Evolutionary conservation across 2,797 vertebrate species (phyloP).

Genomic region (Otolemur crassicaudatus): DNA sequence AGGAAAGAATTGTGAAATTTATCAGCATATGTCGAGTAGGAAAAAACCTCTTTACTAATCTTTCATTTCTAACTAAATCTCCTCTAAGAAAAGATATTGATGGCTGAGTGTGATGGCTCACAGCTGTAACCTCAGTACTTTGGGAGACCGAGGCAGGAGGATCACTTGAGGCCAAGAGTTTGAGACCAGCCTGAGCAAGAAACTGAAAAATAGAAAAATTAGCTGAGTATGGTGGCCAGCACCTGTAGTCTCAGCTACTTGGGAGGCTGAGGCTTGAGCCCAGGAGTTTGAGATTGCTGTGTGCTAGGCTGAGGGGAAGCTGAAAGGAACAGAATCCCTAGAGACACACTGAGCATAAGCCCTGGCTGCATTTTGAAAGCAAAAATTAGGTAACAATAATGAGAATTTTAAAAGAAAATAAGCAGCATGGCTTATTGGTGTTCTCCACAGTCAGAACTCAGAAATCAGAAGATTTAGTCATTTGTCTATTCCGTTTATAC

Average conservation of each 20-base stretch:
- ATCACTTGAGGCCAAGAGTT: background rate
- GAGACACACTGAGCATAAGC: background rate
- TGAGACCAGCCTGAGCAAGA: background rate
- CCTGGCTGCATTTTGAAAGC: background rate
- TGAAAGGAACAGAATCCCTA: background rate
- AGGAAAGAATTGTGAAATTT: slow-evolving; percentile 36
- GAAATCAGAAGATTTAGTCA: slow-evolving; percentile 79
- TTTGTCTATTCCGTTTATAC: slow-evolving; percentile 80
- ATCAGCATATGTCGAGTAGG: background rate
- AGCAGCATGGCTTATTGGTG: slow-evolving; percentile 64
- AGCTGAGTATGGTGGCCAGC: accelerated
- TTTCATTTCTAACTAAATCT: slow-evolving; percentile 38
- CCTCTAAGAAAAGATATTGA: background rate
- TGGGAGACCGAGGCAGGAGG: background rate
- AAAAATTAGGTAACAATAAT: background rate
- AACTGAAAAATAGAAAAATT: background rate
- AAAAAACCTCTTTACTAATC: background rate
- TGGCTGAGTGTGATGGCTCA: background rate
- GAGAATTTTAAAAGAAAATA: slow-evolving; percentile 56
- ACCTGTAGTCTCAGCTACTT: background rate
- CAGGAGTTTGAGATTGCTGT: background rate
- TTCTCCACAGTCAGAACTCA: slow-evolving; percentile 65
- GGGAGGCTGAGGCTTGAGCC: background rate
- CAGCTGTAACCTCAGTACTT: background rate
- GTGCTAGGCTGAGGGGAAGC: background rate